Evolutionary conservation across 2,888 invertebrate species (phyloP).

Genomic region (Oithona nana): DNA sequence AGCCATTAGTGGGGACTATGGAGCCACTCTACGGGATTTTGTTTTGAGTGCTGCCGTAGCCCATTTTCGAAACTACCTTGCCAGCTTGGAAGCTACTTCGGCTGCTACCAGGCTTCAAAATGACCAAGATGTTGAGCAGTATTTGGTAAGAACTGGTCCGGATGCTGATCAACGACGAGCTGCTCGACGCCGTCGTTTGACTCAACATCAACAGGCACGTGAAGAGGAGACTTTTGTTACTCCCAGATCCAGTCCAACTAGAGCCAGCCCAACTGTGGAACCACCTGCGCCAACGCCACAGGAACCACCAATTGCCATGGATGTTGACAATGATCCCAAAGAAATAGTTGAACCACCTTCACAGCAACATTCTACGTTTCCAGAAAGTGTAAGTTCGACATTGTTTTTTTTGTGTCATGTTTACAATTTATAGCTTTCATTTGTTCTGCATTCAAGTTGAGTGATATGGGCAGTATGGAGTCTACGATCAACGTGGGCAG

Average conservation of each 20-base stretch:
- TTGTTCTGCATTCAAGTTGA: too few species aligned
- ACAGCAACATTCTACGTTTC: too few species aligned
- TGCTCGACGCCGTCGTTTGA: conserved; percentile 2
- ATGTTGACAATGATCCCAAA: neutral
- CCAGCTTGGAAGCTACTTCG: conserved; percentile 18
- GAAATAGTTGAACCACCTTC: neutral
- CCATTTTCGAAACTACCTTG: conserved; percentile 22
- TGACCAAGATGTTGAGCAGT: conserved; percentile 21
- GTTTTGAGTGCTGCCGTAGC: conserved; percentile 24
- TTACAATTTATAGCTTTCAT: neutral
- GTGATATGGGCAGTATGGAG: neutral
- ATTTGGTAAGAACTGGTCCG: conserved; percentile 21
- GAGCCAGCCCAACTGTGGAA: neutral
- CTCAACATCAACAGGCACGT: neutral
- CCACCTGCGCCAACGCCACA: too few species aligned
- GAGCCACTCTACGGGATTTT: conserved; percentile 29
- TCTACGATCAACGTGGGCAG: conserved; percentile 29
- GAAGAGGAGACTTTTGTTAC: conserved; percentile 11
- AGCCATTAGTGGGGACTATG: conserved; percentile 26
- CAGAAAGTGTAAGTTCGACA: neutral
- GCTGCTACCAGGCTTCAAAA: too few species aligned
- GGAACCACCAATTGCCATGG: too few species aligned
- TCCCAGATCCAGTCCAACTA: neutral
- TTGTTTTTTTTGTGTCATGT: neutral
- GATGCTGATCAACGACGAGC: conserved; percentile 7